Evolutionary conservation across 2,113 vertebrate species (phyloP), one percentile per base, ranked within the genome.

Genomic region (Macheiramphus alcinus): DNA sequence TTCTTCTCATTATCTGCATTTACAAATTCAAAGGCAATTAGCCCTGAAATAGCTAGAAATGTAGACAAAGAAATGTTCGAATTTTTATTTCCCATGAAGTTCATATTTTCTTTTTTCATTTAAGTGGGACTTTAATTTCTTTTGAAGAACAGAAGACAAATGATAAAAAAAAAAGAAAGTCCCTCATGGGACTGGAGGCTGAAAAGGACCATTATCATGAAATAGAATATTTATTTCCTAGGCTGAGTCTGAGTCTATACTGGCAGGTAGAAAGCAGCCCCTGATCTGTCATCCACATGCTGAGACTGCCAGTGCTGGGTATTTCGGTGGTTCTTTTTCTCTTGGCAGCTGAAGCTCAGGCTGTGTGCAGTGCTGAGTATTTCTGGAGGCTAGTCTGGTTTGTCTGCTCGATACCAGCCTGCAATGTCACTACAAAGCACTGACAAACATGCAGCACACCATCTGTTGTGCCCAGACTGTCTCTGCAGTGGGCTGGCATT

Each of bases 11-110:
- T 97, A 94, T 96, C 97, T 97, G 65, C 86, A 89, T 97, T 98
- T 98, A 95, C 87, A 98, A 88, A 96, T 91, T 95, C 95, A 95
- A 90, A 97, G 88, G 76, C 94, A 98, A 97, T 97, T 97, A 98
- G 93, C 94, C 80, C 94, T 96, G 95, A 97, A 96, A 96, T 91
- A 91, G 84, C 83, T 93, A 95, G 88, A 96, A 95, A 72, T 67
- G 68, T 84, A 73, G 91, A 97, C 73, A 96, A 98, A 97, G 93
- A 90, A 96, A 88, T 92, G 62, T 88, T 95, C 93, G 58, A 91
- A 58, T 80, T 94, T 97, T 89, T 80, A 68, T 73, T 91, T 95
- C 81, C n/a, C 86, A 74, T 75, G 70, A 95, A 91, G 53, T 86
- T 92, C 48, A 43, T 76, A 58, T 92, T 97, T 97, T 93, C 78